These are phyloP conservation scores for Nixonia krombeini DNA, from an alignment of 1,140 invertebrate genomes.

Conservation along the genomic window DNA sequence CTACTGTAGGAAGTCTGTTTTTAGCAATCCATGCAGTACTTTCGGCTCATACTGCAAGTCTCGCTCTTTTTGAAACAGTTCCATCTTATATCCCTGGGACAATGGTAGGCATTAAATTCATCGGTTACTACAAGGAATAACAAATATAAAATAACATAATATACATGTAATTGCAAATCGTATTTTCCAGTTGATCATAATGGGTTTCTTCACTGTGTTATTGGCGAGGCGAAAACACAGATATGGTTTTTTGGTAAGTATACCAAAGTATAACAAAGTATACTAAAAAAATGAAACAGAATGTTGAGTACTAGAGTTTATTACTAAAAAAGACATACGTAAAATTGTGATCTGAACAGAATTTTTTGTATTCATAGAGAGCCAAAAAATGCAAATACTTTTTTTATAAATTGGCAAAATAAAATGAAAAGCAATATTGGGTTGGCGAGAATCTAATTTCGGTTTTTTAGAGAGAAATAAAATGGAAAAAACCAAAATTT, in stretches of 20 bases:
- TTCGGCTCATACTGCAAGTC: conserved; percentile 83
- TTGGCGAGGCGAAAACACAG: conserved; percentile 86
- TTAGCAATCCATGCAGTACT: conserved; percentile 83
- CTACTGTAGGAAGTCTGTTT: conserved; percentile 81
- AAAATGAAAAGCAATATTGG: no score
- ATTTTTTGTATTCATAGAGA: no score
- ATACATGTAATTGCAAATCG: conserved; percentile 6
- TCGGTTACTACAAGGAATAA: background rate
- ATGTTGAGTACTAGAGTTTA: no score
- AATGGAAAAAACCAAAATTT: no score
- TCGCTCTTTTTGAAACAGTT: conserved; percentile 87
- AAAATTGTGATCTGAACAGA: no score
- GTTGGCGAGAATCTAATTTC: no score
- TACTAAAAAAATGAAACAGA: no score
- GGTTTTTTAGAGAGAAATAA: no score
- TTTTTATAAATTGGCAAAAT: no score
- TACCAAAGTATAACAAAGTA: no score
- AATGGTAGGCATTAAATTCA: conserved; percentile 73
- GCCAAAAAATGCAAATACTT: no score
- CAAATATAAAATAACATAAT: conserved; percentile 2
- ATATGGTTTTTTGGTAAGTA: conserved; percentile 86
- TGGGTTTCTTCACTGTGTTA: conserved; percentile 87
- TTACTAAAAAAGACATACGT: no score
- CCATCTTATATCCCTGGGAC: conserved; percentile 86
- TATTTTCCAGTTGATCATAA: conserved; percentile 81